Conservation (phyloP, 2,888 invertebrate species). For the Diadegma fenestrale region DNA sequence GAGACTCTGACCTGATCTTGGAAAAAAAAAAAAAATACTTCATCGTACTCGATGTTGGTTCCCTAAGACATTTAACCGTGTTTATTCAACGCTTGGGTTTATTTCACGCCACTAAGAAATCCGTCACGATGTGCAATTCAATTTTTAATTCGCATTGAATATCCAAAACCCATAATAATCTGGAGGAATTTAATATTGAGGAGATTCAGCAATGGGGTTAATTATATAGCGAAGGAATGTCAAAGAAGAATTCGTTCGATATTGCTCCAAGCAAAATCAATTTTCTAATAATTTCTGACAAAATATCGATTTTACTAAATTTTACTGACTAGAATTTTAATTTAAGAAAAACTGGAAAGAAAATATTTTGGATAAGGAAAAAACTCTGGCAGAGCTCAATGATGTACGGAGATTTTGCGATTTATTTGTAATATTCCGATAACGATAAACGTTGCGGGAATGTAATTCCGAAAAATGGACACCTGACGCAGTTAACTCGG, state of each 20-base stretch:
- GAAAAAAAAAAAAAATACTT: slow-evolving; percentile 25
- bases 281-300: neutral
- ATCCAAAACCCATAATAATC: slow-evolving; percentile 12
- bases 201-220: slow-evolving; percentile 4
- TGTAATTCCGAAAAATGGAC: neutral
- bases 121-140: neutral
- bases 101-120: neutral
- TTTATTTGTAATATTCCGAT: neutral
- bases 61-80: slow-evolving; percentile 1
- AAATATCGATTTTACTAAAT: neutral
- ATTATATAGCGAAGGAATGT: neutral
- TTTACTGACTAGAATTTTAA: too few relatives aligned
- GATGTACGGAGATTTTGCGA: too few relatives aligned
- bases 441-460: neutral
- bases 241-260: neutral
- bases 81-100: slow-evolving; percentile 4
- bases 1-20: slow-evolving; percentile 56
- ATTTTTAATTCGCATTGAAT: slow-evolving; percentile 9
- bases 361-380: too few relatives aligned
- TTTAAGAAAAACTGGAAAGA: too few relatives aligned
- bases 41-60: neutral
- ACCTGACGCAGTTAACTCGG: neutral
- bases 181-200: slow-evolving; percentile 17
- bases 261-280: neutral
- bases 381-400: too few relatives aligned